Evolutionary conservation across 1,140 invertebrate genomes (phyloP).

Genomic region (Polypedilum vanderplanki): DNA sequence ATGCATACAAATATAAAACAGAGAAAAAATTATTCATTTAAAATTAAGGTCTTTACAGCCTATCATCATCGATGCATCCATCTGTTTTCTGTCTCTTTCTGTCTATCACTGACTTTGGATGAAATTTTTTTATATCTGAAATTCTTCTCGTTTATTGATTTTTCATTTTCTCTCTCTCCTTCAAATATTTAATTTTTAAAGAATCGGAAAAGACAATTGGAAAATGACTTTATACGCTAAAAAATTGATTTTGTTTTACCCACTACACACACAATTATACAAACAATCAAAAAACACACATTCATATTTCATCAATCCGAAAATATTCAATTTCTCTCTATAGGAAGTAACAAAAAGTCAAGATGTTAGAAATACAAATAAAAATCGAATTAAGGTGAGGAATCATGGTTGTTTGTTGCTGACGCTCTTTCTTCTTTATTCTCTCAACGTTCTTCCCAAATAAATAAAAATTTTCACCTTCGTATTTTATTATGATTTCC

Average conservation of each 20-base stretch:
- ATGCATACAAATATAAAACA: neutral
- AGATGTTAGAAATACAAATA: conserved; percentile 24
- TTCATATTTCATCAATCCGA: conserved; percentile 15
- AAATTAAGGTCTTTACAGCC: neutral
- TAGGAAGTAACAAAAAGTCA: conserved; percentile 25
- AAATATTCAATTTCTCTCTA: neutral
- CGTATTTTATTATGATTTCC: neutral
- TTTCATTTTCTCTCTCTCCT: neutral
- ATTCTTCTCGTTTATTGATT: conserved; percentile 2
- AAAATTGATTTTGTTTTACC: neutral
- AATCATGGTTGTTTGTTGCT: neutral
- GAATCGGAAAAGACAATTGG: too few species aligned
- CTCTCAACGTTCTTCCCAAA: neutral
- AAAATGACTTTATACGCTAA: too few species aligned
- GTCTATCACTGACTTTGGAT: neutral
- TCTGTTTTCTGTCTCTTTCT: neutral
- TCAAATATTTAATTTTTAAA: too few species aligned
- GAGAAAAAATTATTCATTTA: neutral
- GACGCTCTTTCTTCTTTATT: neutral
- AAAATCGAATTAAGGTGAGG: conserved; percentile 24
- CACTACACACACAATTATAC: neutral
- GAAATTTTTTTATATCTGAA: neutral
- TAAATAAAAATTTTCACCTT: neutral
- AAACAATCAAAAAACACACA: neutral
- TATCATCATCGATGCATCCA: neutral